phyloP scores from a whole-genome alignment of 2,888 invertebrate species.

The Dasysyrphus albostriatus region DNA sequence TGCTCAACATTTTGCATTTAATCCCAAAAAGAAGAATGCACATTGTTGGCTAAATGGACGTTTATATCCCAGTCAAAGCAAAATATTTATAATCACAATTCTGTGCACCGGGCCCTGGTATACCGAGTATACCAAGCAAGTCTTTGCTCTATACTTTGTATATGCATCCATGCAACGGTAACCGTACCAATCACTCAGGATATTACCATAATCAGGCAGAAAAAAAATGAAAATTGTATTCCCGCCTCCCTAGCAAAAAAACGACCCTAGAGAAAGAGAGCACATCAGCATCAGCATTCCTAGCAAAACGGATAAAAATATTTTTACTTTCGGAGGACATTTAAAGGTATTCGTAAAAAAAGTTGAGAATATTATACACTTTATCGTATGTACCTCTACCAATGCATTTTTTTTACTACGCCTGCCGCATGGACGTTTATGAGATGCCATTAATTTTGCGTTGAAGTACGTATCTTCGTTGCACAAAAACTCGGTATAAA shows the following conservation, averaged over 20 bases:
- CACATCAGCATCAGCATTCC: background rate
- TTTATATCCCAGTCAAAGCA: conserved; percentile 61
- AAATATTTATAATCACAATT: conserved; percentile 58
- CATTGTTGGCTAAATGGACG: conserved; percentile 56
- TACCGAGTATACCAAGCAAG: background rate
- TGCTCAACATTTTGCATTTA: conserved; percentile 46
- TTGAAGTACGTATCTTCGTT: conserved; percentile 34
- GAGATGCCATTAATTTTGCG: conserved; percentile 69
- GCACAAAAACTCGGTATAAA: conserved; percentile 26
- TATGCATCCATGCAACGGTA: conserved; percentile 56
- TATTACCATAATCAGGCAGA: conserved; percentile 68
- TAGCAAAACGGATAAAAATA: conserved; percentile 22
- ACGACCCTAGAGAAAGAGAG: background rate
- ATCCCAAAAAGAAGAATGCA: conserved; percentile 51
- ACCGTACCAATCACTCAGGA: conserved; percentile 67
- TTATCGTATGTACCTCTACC: conserved; percentile 27
- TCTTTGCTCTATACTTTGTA: conserved; percentile 30
- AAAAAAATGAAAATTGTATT: conserved; percentile 32
- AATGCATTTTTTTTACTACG: conserved; percentile 20
- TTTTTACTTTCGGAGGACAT: conserved; percentile 39
- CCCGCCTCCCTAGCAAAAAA: background rate
- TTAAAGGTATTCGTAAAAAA: conserved; percentile 53
- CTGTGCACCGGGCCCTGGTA: background rate
- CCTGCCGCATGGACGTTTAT: conserved; percentile 63
- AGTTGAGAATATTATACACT: conserved; percentile 25